Conservation (phyloP, 2,797 vertebrate genomes). For the Dendrocincla fuliginosa region DNA sequence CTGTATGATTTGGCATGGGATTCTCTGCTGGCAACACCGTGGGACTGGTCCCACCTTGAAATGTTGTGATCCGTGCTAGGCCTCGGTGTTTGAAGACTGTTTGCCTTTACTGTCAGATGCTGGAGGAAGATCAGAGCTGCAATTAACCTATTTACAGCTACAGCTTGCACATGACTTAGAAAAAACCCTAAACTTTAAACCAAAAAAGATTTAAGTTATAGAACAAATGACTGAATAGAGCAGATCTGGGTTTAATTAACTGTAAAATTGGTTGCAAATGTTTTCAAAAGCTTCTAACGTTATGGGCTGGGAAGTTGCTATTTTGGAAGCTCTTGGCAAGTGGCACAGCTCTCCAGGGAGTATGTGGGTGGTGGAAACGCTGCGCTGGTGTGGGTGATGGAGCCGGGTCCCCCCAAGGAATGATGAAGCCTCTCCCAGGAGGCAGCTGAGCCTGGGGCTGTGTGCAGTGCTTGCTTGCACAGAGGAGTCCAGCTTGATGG, state of each 20-base stretch:
- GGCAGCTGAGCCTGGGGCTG: not conserved
- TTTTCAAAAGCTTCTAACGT: not conserved
- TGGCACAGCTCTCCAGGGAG: conserved; percentile 11
- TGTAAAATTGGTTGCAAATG: conserved; percentile 55
- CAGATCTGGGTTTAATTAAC: conserved; percentile 57
- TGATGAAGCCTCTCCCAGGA: not conserved
- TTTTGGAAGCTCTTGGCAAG: conserved; percentile 35
- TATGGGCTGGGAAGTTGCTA: conserved; percentile 9
- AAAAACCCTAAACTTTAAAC: not conserved
- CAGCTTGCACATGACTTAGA: not conserved
- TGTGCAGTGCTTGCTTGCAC: not conserved
- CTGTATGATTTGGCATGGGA: conserved; percentile 10
- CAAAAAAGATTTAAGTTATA: not conserved
- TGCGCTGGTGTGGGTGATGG: not conserved
- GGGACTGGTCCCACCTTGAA: not conserved
- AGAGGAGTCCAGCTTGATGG: not conserved
- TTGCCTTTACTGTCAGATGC: conserved; percentile 20
- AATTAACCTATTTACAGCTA: conserved; percentile 28
- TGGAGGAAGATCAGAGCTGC: conserved; percentile 46
- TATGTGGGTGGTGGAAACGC: not conserved
- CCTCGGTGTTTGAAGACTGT: not conserved
- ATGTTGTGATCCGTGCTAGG: not conserved
- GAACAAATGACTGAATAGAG: conserved; percentile 41
- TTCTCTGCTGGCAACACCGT: not conserved
- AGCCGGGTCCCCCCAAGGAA: not conserved